Evolutionary conservation across 2,113 vertebrate genomes (phyloP), one percentile per base, ranked within the genome.

Genomic region (Lepus americanus): DNA sequence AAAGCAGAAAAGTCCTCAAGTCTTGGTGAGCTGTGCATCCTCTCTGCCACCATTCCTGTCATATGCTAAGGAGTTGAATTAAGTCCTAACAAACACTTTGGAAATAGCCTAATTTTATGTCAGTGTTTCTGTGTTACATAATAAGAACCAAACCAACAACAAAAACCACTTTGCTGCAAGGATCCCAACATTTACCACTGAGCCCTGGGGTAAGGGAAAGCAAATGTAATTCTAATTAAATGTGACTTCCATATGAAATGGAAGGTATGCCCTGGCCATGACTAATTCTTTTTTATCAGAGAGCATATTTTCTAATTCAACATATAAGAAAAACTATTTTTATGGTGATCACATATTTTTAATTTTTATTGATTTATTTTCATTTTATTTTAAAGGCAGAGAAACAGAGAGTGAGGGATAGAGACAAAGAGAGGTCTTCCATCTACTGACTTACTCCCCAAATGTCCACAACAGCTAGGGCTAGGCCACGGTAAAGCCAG

Each of bases 231-330:
- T 70, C 22, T 64, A 92, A 82, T 87, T 53, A 89, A 92, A 73
- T 66, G 5, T 29, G 84, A 14, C 23, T 96, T 92, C 31, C 63
- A 74, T 93, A 51, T 29, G 85, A 94, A 97, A 73, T 78, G 19
- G 36, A 86, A 81, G 20, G 22, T 66, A 55, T 63, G 67, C 2
- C 93, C 61, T 87, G 7, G 49, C 51, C 33, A 27, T 67, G 44
- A 84, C 36, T 19, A 23, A 66, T 89, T 87, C 6, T 22, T 91
- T 82, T 93, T 66, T 51, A 92, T 83, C 73, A 70, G 88, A 84
- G 20, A 74, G 0, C 4, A 77, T 89, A 20, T 8, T 76, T 90
- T 94, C 23, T 78, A 67, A 85, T 95, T 87, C 66, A 93, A 44
- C 36, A 87, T 59, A 73, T 93, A 76, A 87, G 6, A 85, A 82